Evolutionary conservation across 2,113 vertebrate genomes (phyloP), one percentile per base, ranked within the genome.

Genomic region (Hemiprocne comata): DNA sequence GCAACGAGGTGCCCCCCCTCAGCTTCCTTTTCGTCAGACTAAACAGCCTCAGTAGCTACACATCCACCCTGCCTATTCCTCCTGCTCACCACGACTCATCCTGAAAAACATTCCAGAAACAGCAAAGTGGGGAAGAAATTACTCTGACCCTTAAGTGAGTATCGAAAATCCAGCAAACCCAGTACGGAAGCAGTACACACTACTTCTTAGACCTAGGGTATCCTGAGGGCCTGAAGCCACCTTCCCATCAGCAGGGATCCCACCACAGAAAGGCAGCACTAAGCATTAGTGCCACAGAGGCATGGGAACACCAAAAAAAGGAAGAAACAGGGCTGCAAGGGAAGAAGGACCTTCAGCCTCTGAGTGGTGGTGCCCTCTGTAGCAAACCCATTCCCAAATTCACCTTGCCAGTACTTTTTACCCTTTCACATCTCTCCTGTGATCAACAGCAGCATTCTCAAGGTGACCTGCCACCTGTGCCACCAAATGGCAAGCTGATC

Each of bases 401-500:
- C 77, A 72, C 46, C 20, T 79, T 0, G 0, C 8, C 2, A 0
- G 29, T 57, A 10, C 34, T 80, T 65, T 50, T 40, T 90, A 53
- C 12, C 33, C 14, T 7, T 31, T 57, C 42, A 20, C 57, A 19
- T 3, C 31, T 53, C 4, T 60, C 23, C 66, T 13, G 48, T 18
- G 38, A 64, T 44, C 34, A 34, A 11, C 34, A 90, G 84, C n/a
- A 70, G 80, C 69, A 84, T 58, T 64, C 64, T 84, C 84, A 90
- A 94, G 76, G 83, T 89, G 83, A 93, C 72, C 77, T 17, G 42
- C 40, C 87, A 66, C 64, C 67, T 20, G 46, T 62, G 81, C 40
- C n/a, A 6, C 55, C 21, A 1, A 65, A 72, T 0, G 3, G 42
- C 1, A 2, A 61, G 74, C 16, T 0, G 0, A 13, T 4, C 2